Percentiles rank a stretch among this genome's conserved stretches.
These are phyloP conservation scores for Tauraco erythrolophus DNA, from an alignment of 2,113 vertebrate species.

Conservation along the genomic window DNA sequence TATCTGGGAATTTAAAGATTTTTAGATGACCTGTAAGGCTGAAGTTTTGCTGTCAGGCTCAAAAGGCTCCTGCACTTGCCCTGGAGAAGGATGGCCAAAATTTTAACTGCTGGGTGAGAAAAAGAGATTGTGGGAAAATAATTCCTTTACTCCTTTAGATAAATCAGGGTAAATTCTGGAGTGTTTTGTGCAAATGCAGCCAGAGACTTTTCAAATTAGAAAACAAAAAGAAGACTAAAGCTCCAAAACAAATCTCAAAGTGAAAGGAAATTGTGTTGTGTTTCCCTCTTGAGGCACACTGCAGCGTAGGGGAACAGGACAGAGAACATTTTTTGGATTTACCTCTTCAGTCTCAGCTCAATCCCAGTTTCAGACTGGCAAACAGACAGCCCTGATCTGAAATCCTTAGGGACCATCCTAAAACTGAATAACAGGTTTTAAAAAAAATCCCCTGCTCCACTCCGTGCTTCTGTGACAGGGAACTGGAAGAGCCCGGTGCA, in stretches of 20 bases:
- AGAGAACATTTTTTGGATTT: not conserved
- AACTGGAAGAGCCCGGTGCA: not conserved
- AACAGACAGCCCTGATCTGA: not conserved
- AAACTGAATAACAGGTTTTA: not conserved
- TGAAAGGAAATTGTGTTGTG: not conserved
- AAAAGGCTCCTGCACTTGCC: not conserved
- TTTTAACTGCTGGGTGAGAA: not conserved
- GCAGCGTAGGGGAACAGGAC: fast-evolving
- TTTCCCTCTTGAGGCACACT: not conserved
- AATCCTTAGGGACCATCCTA: not conserved
- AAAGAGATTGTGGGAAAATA: not conserved
- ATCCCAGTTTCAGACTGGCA: not conserved
- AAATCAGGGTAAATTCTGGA: not conserved
- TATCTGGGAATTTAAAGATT: not conserved
- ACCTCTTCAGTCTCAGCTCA: not conserved
- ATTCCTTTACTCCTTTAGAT: not conserved
- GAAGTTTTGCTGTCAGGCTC: not conserved
- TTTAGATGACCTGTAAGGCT: not conserved
- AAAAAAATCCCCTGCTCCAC: not conserved
- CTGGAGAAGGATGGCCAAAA: not conserved
- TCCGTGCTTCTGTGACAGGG: not conserved
- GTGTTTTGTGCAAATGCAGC: not conserved
- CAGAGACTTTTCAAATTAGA: not conserved
- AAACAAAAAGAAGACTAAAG: not conserved
- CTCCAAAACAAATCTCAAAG: not conserved